Evolutionary conservation across 1,140 invertebrate species (phyloP).

Genomic region (Anthonomus grandis): DNA sequence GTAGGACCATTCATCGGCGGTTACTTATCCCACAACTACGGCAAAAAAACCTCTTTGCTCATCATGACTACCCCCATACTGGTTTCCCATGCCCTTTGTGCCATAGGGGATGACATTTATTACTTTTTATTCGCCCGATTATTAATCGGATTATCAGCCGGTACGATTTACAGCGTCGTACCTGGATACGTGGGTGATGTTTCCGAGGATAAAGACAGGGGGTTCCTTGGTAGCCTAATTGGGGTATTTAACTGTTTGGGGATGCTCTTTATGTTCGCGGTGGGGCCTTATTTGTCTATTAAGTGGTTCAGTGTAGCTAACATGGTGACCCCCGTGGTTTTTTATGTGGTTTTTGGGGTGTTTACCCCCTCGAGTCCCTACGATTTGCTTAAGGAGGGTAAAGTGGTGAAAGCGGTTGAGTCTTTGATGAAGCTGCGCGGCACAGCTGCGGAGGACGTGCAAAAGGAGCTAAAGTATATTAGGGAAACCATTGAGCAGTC

Average conservation of each 20-base stretch:
- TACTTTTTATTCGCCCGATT: conserved; percentile 48
- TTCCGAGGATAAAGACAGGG: conserved; percentile 43
- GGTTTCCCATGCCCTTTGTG: conserved; percentile 47
- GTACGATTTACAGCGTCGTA: conserved; percentile 50
- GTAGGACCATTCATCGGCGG: conserved; percentile 39
- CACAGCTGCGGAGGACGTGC: conserved; percentile 46
- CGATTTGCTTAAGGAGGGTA: conserved; percentile 25
- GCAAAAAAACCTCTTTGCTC: conserved; percentile 50
- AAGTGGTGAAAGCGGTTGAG: conserved; percentile 15
- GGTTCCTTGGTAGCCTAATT: conserved; percentile 57
- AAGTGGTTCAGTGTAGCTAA: conserved; percentile 52
- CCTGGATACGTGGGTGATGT: conserved; percentile 56
- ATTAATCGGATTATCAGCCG: conserved; percentile 49
- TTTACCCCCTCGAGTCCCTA: conserved; percentile 73
- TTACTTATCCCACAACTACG: conserved; percentile 45
- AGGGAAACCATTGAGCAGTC: conserved; percentile 48
- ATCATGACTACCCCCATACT: conserved; percentile 46
- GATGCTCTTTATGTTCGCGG: conserved; percentile 49
- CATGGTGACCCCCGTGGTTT: conserved; percentile 49
- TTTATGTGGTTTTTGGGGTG: conserved; percentile 53
- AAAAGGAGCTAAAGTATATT: conserved; percentile 56
- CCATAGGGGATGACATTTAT: conserved; percentile 43
- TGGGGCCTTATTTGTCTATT: conserved; percentile 60
- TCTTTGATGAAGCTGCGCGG: conserved; percentile 30
- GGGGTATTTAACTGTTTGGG: conserved; percentile 50